Evolutionary conservation across 2,797 vertebrate genomes (phyloP), one percentile per base, ranked within the genome.

Genomic region (Enoplosus armatus): DNA sequence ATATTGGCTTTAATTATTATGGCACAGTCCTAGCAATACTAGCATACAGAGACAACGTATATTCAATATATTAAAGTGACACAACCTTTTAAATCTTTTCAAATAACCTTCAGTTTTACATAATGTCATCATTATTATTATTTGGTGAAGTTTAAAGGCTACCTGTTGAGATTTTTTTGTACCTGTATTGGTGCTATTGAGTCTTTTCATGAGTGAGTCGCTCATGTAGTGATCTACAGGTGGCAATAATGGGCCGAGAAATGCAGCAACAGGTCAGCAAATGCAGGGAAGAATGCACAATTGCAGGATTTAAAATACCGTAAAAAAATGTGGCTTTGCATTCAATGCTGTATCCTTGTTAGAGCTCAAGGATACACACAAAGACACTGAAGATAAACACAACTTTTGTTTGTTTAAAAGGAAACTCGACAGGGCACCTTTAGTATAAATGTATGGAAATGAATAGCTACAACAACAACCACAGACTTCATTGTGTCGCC

Each of bases 1-100:
- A n/a, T n/a, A n/a, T n/a, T 58, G 55, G 18, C 59, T 82, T 65
- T 76, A 77, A 72, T 82, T 77, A 72, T 72, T 60, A 59, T 29
- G n/a, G 54, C 48, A 51, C 50, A 53, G 45, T 72, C 48, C 11
- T 9, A 24, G 48, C 9, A 55, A 77, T 33, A 24, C n/a, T n/a
- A n/a, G n/a, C n/a, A n/a, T n/a, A n/a, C n/a, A n/a, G n/a, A n/a
- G n/a, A n/a, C 53, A 24, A 27, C 3, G 1, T 50, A 4, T 43
- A 35, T 3, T 64, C 3, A 20, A 16, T 37, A 37, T 37, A 37
- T 8, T 37, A 27, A 60, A 47, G 27, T 18, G 6, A 11, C 33
- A 27, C 8, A 58, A 20, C 11, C 29, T 37, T 35, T 33, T 6
- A 20, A 35, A 60, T 14, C 15, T 51, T 33, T 55, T 45, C 24